Conservation (phyloP, 2,113 vertebrate species). For the Melanerpes formicivorus region DNA sequence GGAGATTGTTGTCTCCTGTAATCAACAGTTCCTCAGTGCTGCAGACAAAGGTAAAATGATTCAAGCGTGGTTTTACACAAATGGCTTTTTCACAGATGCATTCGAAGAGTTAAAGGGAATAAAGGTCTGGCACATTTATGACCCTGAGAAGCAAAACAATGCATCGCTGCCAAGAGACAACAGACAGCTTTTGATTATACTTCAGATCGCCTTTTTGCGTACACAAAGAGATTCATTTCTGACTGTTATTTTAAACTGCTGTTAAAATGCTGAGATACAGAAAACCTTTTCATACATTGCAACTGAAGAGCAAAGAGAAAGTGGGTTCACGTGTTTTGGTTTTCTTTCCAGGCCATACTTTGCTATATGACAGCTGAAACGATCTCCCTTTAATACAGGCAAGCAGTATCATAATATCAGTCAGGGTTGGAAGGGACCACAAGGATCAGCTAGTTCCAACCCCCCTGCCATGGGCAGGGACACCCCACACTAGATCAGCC, state of each 20-base stretch:
- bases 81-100: neutral
- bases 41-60: neutral
- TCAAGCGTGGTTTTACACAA: neutral
- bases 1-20: neutral
- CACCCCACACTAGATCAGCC: no score
- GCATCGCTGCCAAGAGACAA: constrained; percentile 5
- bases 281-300: neutral
- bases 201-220: constrained; percentile 1
- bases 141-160: constrained; percentile 24
- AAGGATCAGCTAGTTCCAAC: no score
- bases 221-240: constrained; percentile 2
- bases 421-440: no score
- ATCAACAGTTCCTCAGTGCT: neutral
- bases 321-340: neutral
- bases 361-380: neutral
- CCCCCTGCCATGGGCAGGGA: no score
- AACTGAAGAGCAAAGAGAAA: neutral
- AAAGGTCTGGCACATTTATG: constrained; percentile 6
- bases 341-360: neutral
- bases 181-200: constrained; percentile 17
- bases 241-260: constrained; percentile 14
- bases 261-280: neutral
- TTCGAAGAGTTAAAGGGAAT: constrained; percentile 13
- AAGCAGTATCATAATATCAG: neutral
- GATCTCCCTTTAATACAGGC: neutral